These are phyloP conservation scores for Laticauda laticaudata DNA, from an alignment of 2,113 vertebrate genomes.

Conservation along the genomic window DNA sequence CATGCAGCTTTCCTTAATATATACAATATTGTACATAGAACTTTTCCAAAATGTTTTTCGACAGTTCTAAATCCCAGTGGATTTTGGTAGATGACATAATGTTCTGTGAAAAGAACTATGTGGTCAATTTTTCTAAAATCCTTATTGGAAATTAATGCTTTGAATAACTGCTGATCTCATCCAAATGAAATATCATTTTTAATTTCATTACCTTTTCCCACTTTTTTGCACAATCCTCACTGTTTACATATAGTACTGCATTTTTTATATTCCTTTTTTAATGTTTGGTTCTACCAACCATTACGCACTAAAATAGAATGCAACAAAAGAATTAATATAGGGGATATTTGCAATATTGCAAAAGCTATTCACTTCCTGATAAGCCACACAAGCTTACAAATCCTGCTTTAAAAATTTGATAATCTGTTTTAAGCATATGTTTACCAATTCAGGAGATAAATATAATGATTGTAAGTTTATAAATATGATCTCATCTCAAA, in stretches of 20 bases:
- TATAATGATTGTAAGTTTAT: slow-evolving; percentile 3
- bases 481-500: background rate
- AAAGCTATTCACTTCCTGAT: background rate
- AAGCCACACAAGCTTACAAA: background rate
- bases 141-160: background rate
- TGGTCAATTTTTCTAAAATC: background rate
- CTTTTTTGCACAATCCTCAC: background rate
- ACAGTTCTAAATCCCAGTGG: background rate
- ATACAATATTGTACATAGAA: background rate
- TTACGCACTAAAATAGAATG: background rate
- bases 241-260: background rate
- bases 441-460: slow-evolving; percentile 3
- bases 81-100: background rate
- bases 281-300: slow-evolving; percentile 1
- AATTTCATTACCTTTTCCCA: background rate
- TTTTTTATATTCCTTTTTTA: background rate
- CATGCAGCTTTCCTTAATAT: background rate
- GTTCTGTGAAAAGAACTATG: background rate
- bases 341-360: slow-evolving; percentile 10
- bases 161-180: background rate
- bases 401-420: slow-evolving; percentile 6
- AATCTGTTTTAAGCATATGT: background rate
- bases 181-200: background rate
- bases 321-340: background rate
- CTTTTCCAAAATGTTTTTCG: background rate